These are phyloP conservation scores for Caenorhabditis sinica DNA, from an alignment of 2,888 invertebrate genomes.

Conservation along the genomic window DNA sequence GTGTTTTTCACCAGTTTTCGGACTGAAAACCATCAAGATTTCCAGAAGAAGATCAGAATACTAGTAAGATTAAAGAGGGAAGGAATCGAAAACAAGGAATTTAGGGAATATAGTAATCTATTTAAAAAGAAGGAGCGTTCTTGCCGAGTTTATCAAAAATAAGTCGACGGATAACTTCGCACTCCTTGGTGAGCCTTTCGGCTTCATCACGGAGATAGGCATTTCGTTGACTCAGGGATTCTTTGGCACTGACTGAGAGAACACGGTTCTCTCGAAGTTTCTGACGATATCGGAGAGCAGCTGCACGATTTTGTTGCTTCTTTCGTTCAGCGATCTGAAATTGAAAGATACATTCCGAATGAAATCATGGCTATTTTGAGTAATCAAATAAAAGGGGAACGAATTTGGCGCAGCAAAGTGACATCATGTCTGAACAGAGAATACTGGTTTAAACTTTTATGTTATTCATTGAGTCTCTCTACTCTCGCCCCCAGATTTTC, in stretches of 20 bases:
- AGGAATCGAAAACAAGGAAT: conserved; percentile 10
- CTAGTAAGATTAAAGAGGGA: conserved; percentile 7
- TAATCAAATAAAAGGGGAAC: neutral
- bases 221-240: conserved; percentile 74
- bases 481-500: neutral
- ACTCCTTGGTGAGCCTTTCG: conserved; percentile 72
- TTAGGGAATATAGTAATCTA: conserved; percentile 6
- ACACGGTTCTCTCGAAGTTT: conserved; percentile 65
- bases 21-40: conserved; percentile 7
- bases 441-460: conserved; percentile 15
- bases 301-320: conserved; percentile 81
- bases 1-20: conserved; percentile 8
- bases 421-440: conserved; percentile 21
- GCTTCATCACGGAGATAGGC: conserved; percentile 75
- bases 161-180: conserved; percentile 65
- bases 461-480: conserved; percentile 19
- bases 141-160: conserved; percentile 64
- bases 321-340: conserved; percentile 81
- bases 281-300: conserved; percentile 80
- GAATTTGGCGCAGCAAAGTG: neutral
- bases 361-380: conserved; percentile 5
- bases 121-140: conserved; percentile 40
- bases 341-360: conserved; percentile 26
- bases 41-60: conserved; percentile 21
- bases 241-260: conserved; percentile 41